These are phyloP conservation scores for Peromyscus melanophrys DNA, from an alignment of 2,797 vertebrate species.

Conservation along the genomic window DNA sequence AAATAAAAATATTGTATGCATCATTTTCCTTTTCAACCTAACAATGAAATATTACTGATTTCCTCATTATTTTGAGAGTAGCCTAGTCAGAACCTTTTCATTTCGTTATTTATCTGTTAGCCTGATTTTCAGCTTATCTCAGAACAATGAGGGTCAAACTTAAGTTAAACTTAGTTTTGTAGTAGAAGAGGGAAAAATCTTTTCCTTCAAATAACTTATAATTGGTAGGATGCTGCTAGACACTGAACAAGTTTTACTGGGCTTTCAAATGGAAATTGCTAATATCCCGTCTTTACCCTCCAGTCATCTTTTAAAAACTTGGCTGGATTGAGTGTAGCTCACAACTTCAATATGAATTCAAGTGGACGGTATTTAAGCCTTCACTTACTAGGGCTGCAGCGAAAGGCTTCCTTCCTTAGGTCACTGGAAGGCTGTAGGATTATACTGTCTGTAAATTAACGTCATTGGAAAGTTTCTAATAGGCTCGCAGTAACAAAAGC, in stretches of 20 bases:
- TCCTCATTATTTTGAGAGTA: slow-evolving; percentile 48
- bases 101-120: slow-evolving; percentile 34
- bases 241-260: neutral
- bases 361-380: slow-evolving; percentile 62
- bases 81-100: slow-evolving; percentile 29
- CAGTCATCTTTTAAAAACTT: slow-evolving; percentile 58
- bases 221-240: neutral
- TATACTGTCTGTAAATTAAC: slow-evolving; percentile 4
- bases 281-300: neutral
- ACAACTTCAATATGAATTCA: slow-evolving; percentile 62
- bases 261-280: slow-evolving; percentile 61
- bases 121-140: slow-evolving; percentile 6
- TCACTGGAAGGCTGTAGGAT: slow-evolving; percentile 20
- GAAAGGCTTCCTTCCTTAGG: neutral
- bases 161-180: slow-evolving; percentile 9
- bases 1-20: slow-evolving; percentile 46
- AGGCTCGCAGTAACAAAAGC: slow-evolving; percentile 1
- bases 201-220: neutral
- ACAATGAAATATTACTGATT: neutral
- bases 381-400: neutral
- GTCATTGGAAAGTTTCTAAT: neutral
- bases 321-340: slow-evolving; percentile 23
- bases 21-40: slow-evolving; percentile 30
- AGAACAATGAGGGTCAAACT: neutral
- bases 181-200: neutral